Base-by-base conservation (phyloP, 2,888 invertebrate species). In the Latrodectus hesperus region DNA sequence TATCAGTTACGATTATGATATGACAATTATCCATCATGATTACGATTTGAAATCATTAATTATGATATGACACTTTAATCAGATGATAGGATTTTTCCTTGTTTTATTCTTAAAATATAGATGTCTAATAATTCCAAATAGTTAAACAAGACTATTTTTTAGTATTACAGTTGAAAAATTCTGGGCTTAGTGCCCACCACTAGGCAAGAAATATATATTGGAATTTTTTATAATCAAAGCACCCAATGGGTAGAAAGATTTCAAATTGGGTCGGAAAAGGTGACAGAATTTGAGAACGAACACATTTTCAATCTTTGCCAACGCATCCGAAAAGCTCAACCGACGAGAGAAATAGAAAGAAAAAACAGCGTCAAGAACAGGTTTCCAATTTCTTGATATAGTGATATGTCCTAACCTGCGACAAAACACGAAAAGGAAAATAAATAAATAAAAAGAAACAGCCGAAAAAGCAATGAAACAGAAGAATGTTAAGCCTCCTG, bases 271-370 rank as follows among this genome's bases (percentile, higher is more conserved):
- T 38, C 14, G 38, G 6, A 38, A 49, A 53, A 84, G 84, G 84
- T 84, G 84, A 78, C 84, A 73, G 84, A 84, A 84, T 77, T 78
- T 77, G 65, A 77, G 84, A 71, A 65, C 71, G 67, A 70, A 82
- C 70, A 65, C 75, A 83, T 64, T 38, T 65, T 52, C 38, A 73
- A 72, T 67, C 38, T 49, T 73, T 26, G 12, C 72, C 64, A 78
- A 84, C 49, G 16, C 70, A 26, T 38, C 26, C 9, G 26, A 22
- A 70, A 60, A 60, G 12, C 60, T 60, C 6, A n/a, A n/a, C 38
- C 60, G 60, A 60, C 60, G 14, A 11, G 6, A 60, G 60, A 60
- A 16, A 16, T 0, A 60, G n/a, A 60, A 60, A 60, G 11, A 17
- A 72, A 67, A 53, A 81, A 72, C 67, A 73, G 52, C 49, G 73